Conservation (phyloP, 2,113 vertebrate species). For the Vulpes vulpes region DNA sequence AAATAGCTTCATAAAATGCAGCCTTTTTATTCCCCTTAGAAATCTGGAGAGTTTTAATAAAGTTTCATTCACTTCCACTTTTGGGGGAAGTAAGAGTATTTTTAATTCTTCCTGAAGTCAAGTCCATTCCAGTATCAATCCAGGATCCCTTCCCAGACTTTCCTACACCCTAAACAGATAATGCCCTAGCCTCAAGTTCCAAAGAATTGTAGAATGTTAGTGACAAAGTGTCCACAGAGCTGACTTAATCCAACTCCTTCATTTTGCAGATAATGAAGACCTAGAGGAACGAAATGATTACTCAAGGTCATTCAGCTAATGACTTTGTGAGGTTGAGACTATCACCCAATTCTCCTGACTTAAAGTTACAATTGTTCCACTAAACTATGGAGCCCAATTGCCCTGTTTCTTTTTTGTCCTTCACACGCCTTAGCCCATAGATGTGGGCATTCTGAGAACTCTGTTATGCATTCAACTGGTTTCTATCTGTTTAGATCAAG, state of each 20-base stretch:
- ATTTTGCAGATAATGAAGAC: neutral
- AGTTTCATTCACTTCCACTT: slow-evolving; percentile 35
- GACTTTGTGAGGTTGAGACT: neutral
- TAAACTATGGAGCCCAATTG: neutral
- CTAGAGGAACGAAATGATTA: neutral
- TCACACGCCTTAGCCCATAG: neutral
- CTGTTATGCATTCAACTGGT: neutral
- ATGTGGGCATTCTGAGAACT: neutral
- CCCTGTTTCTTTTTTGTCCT: neutral
- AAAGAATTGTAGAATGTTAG: neutral
- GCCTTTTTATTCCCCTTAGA: slow-evolving; percentile 48
- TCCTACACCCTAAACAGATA: neutral
- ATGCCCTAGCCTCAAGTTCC: neutral
- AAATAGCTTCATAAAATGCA: slow-evolving; percentile 71
- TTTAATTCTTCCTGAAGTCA: neutral
- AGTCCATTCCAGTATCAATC: neutral
- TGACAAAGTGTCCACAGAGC: neutral
- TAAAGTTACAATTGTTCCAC: neutral
- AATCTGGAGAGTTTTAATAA: slow-evolving; percentile 67
- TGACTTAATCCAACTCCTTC: neutral
- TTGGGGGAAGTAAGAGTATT: neutral
- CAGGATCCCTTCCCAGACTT: neutral
- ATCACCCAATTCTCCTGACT: neutral
- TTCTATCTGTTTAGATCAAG: neutral
- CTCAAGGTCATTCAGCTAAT: neutral